These are phyloP conservation scores for Cassiopea andromeda DNA, from an alignment of 30 jellyfish, hydroid and myxozoan genomes.

Conservation along the genomic window DNA sequence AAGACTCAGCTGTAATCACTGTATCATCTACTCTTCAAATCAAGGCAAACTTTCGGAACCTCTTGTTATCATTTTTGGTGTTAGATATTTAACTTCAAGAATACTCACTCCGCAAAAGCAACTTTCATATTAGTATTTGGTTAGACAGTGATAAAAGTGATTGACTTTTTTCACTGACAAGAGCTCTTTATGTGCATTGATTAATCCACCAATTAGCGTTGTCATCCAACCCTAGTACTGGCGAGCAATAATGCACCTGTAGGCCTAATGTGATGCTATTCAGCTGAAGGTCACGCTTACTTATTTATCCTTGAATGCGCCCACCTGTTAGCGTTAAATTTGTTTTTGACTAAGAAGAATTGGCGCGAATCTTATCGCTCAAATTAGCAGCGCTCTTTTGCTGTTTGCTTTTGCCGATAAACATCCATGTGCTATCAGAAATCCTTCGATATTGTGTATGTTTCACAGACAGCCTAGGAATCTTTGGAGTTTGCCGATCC, in stretches of 20 bases:
- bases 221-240: neutral
- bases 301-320: conserved; percentile 19
- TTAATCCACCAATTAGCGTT: too few relatives aligned
- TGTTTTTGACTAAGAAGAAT: conserved; percentile 63
- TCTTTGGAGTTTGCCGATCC: neutral
- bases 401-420: conserved; percentile 13
- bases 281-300: conserved; percentile 29
- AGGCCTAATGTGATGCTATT: neutral
- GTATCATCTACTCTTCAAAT: too few relatives aligned
- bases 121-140: too few relatives aligned
- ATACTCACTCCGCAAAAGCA: too few relatives aligned
- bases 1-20: too few relatives aligned
- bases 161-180: too few relatives aligned
- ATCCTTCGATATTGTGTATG: neutral
- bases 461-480: neutral
- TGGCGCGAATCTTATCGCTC: conserved; percentile 44
- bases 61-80: too few relatives aligned
- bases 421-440: neutral
- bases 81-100: too few relatives aligned
- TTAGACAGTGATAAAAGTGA: too few relatives aligned
- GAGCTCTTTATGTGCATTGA: too few relatives aligned
- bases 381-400: conserved; percentile 20
- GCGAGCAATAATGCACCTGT: conserved; percentile 10
- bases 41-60: too few relatives aligned
- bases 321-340: conserved; percentile 36